These are phyloP conservation scores for Crepidodera aurea DNA, from an alignment of 2,888 invertebrate genomes.

Conservation along the genomic window DNA sequence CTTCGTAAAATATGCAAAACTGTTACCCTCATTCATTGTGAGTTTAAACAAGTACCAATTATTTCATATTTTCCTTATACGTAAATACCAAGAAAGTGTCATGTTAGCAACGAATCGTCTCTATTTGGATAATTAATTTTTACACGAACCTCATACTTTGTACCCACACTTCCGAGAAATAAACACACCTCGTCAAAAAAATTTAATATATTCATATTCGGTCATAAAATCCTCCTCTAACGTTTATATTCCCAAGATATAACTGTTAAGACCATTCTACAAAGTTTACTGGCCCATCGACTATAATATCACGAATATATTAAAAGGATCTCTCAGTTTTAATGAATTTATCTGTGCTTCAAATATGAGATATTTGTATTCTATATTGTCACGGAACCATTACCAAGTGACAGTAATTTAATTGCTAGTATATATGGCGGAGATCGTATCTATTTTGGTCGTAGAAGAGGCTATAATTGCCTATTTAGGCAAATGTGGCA, in stretches of 20 bases:
- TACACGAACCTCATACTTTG: too few relatives aligned
- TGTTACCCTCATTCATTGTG: too few relatives aligned
- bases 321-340: constrained; percentile 22
- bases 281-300: constrained; percentile 2
- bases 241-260: neutral
- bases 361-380: constrained; percentile 32
- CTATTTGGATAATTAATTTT: too few relatives aligned
- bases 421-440: constrained; percentile 23
- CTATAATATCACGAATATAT: constrained; percentile 25
- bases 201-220: neutral
- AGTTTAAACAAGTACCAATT: too few relatives aligned
- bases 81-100: too few relatives aligned
- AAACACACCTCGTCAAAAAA: too few relatives aligned
- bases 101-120: too few relatives aligned
- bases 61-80: too few relatives aligned
- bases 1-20: too few relatives aligned
- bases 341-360: constrained; percentile 33
- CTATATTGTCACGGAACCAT: constrained; percentile 36
- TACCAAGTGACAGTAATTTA: constrained; percentile 25
- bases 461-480: constrained; percentile 18
- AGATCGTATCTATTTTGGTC: constrained; percentile 20
- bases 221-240: neutral
- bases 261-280: neutral
- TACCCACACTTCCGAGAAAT: too few relatives aligned
- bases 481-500: constrained; percentile 15